Percentiles rank a stretch among this genome's conserved stretches.
These are phyloP conservation scores for Micrasema longulum DNA, from an alignment of 1,140 invertebrate species.

Conservation along the genomic window DNA sequence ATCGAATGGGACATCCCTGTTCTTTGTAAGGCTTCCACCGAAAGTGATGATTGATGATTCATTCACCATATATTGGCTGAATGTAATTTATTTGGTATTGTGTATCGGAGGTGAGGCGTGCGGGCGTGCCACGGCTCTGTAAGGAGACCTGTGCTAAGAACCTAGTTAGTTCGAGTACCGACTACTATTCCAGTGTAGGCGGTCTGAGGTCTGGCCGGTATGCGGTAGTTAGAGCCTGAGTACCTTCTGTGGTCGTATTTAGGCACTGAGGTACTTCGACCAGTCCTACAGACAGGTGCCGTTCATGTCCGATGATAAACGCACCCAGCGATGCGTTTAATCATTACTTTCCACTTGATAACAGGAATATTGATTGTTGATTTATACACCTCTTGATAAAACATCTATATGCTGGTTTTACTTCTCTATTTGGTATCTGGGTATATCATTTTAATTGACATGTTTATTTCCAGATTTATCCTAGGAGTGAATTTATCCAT, in stretches of 20 bases:
- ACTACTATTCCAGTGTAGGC: too few relatives aligned
- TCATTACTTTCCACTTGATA: slow-evolving; percentile 12
- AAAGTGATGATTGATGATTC: slow-evolving; percentile 50
- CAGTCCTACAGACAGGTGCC: slow-evolving; percentile 9
- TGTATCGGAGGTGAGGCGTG: slow-evolving; percentile 24
- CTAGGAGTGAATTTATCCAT: not conserved
- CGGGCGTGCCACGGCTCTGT: not conserved
- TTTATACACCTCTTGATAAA: not conserved
- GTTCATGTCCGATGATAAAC: not conserved
- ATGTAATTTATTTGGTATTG: slow-evolving; percentile 46
- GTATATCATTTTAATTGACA: not conserved
- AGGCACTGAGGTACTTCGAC: not conserved
- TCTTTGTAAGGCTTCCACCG: not conserved
- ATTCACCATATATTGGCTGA: slow-evolving; percentile 46
- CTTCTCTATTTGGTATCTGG: not conserved
- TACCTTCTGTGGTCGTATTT: not conserved
- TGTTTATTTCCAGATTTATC: not conserved
- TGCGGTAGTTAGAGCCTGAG: not conserved
- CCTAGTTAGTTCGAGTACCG: not conserved
- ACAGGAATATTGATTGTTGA: slow-evolving; percentile 4
- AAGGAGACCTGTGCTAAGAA: slow-evolving; percentile 7
- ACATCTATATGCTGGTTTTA: too few relatives aligned
- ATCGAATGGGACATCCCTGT: not conserved
- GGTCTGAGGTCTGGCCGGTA: not conserved
- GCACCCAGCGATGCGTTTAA: slow-evolving; percentile 19